A percentile compares a stretch with the other conserved stretches of the same genome.
Conservation (phyloP, 2,113 vertebrate species). For the Gracilinanus agilis region DNA sequence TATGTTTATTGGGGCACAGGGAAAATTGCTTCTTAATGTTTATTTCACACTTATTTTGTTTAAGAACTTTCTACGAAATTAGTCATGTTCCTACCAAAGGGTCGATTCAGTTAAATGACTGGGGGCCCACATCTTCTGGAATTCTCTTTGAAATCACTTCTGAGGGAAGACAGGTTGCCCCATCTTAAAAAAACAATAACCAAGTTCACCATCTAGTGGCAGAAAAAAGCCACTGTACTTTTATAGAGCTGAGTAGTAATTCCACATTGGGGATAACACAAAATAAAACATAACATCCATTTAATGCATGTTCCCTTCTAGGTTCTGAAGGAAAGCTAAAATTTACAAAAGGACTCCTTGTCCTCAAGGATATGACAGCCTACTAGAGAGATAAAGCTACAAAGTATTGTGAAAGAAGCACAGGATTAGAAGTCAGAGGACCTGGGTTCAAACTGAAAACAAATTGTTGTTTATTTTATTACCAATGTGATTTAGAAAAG, state of each 20-base stretch:
- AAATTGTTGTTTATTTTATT: not conserved
- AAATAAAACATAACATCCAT: not conserved
- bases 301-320: not conserved
- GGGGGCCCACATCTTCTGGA: not conserved
- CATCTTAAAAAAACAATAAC: not conserved
- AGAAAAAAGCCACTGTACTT: not conserved
- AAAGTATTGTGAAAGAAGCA: not conserved
- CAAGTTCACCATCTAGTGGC: not conserved
- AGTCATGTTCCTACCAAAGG: not conserved
- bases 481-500: not conserved
- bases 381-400: not conserved
- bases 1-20: not conserved
- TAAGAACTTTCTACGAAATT: not conserved
- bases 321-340: not conserved
- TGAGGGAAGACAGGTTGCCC: not conserved
- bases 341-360: not conserved
- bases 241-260: not conserved
- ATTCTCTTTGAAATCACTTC: not conserved
- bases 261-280: not conserved
- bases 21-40: not conserved
- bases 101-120: not conserved
- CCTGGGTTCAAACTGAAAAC: not conserved
- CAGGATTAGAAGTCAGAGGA: not conserved
- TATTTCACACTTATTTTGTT: not conserved
- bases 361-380: not conserved